phyloP scores from a whole-genome alignment of 2,797 vertebrate genomes.

The Sebastes cheni region DNA sequence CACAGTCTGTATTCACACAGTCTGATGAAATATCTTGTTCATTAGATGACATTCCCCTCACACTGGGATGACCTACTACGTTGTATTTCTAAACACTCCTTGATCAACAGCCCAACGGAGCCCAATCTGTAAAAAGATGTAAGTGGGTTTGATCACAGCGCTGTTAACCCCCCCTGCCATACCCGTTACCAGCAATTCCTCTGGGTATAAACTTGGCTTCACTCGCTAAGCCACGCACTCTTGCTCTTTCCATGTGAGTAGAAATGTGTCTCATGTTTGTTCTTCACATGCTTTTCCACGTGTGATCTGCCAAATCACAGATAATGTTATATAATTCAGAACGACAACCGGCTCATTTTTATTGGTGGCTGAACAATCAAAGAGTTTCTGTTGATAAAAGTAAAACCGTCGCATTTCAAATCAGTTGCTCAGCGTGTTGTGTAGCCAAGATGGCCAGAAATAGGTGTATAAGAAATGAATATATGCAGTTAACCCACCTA shows the following conservation, averaged over 20 bases:
- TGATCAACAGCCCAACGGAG: constrained; percentile 40
- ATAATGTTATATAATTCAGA: constrained; percentile 58
- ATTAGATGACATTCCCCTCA: constrained; percentile 11
- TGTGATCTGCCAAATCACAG: constrained; percentile 68
- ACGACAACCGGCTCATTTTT: constrained; percentile 47
- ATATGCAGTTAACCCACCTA: background rate
- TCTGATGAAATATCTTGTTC: constrained; percentile 38
- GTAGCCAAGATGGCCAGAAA: background rate
- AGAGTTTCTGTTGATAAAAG: constrained; percentile 57
- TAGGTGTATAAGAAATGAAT: background rate
- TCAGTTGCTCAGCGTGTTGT: background rate
- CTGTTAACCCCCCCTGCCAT: constrained; percentile 60
- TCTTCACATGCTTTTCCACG: constrained; percentile 48
- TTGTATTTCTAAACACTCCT: constrained; percentile 44
- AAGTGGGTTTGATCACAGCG: constrained; percentile 68
- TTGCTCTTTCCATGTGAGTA: constrained; percentile 60
- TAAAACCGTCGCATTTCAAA: background rate
- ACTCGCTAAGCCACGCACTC: constrained; percentile 50
- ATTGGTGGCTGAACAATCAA: constrained; percentile 49
- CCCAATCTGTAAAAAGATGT: constrained; percentile 37
- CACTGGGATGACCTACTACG: constrained; percentile 33
- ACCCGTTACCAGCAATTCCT: constrained; percentile 59
- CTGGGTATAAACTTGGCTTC: constrained; percentile 66
- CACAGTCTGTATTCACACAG: background rate
- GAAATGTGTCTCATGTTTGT: constrained; percentile 63